Percentiles rank a stretch among this genome's conserved stretches.
These are phyloP conservation scores for Cichlasoma orientale DNA, from an alignment of 2,797 vertebrate genomes.

Conservation along the genomic window DNA sequence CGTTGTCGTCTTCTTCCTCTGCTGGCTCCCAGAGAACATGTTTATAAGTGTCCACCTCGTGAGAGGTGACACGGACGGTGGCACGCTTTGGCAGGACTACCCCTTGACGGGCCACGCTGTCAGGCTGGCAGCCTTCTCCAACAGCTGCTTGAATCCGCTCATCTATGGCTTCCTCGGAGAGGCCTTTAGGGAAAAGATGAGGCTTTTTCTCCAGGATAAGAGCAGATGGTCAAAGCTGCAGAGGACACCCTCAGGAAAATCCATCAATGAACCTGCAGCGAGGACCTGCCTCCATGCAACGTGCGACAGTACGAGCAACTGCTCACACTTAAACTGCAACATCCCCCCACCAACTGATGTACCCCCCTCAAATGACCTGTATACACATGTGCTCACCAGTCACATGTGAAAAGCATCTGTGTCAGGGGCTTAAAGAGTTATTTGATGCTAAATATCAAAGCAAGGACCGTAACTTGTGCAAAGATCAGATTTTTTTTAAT, in stretches of 20 bases:
- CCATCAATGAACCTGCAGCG: neutral
- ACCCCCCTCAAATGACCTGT: neutral
- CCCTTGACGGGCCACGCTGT: slow-evolving; percentile 88
- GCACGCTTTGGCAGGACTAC: slow-evolving; percentile 86
- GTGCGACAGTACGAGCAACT: neutral
- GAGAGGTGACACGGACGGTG: slow-evolving; percentile 70
- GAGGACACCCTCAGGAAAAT: slow-evolving; percentile 50
- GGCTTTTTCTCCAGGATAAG: slow-evolving; percentile 84
- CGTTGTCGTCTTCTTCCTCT: slow-evolving; percentile 91
- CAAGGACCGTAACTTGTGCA: neutral
- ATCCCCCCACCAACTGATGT: slow-evolving; percentile 1
- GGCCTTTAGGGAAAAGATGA: slow-evolving; percentile 88
- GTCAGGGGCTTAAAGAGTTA: neutral
- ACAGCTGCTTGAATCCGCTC: slow-evolving; percentile 93
- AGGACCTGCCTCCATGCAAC: neutral
- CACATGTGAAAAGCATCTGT: neutral
- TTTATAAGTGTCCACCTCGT: slow-evolving; percentile 89
- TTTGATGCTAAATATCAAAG: neutral
- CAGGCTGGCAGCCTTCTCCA: slow-evolving; percentile 91
- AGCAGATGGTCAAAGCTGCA: slow-evolving; percentile 76
- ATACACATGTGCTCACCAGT: neutral
- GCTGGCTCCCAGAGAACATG: slow-evolving; percentile 92
- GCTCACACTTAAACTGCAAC: neutral
- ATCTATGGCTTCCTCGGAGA: slow-evolving; percentile 92
- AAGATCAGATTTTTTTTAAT: neutral